These are phyloP conservation scores for Acanthurus lineatus DNA, from an alignment of 2,797 vertebrate genomes.

Conservation along the genomic window DNA sequence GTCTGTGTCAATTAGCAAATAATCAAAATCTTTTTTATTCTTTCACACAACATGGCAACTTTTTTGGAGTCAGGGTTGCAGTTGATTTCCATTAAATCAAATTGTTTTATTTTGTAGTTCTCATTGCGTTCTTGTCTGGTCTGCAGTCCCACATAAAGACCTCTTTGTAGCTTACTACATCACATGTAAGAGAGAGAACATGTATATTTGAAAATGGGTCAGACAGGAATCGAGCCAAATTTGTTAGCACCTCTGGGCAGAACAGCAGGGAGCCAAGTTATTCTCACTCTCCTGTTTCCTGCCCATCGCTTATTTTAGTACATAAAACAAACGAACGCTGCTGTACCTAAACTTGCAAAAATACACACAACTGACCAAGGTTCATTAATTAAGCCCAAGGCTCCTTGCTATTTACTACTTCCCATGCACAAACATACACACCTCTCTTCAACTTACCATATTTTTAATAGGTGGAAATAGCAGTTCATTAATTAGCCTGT, in stretches of 20 bases:
- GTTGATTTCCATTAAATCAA: neutral
- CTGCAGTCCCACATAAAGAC: neutral
- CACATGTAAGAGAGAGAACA: constrained; percentile 19
- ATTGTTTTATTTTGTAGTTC: neutral
- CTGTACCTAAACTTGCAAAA: constrained; percentile 7
- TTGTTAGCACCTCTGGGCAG: constrained; percentile 34
- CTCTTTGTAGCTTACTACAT: constrained; percentile 4
- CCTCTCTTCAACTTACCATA: constrained; percentile 57
- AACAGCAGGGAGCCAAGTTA: constrained; percentile 53
- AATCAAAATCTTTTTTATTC: too few relatives aligned
- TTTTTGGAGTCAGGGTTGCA: neutral
- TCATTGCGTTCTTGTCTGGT: neutral
- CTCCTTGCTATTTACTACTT: constrained; percentile 51
- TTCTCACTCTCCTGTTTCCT: constrained; percentile 55
- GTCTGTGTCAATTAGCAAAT: too few relatives aligned
- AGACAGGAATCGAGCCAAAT: constrained; percentile 61
- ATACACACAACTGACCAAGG: constrained; percentile 30
- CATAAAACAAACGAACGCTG: constrained; percentile 11
- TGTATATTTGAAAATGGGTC: constrained; percentile 66
- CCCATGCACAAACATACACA: constrained; percentile 32
- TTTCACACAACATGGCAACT: too few relatives aligned
- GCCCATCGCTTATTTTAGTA: constrained; percentile 26
- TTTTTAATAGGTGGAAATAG: constrained; percentile 70
- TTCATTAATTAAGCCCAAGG: constrained; percentile 69
- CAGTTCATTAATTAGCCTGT: constrained; percentile 79